Evolutionary conservation across 2,113 vertebrate genomes (phyloP).

Genomic region (Seriola dumerili): DNA sequence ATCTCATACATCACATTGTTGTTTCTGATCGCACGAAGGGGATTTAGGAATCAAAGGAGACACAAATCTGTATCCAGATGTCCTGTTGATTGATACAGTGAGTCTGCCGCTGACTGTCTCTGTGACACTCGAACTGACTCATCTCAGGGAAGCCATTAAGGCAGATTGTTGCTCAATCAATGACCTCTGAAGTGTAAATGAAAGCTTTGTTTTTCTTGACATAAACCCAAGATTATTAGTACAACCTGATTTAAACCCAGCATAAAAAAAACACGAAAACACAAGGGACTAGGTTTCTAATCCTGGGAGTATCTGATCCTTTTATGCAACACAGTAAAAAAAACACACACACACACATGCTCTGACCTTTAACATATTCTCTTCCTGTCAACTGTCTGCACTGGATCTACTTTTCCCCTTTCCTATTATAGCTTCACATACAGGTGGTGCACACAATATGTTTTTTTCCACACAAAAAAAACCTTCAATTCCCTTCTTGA

Average conservation of each 20-base stretch:
- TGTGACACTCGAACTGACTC: conserved; percentile 41
- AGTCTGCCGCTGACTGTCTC: conserved; percentile 9
- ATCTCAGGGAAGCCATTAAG: conserved; percentile 10
- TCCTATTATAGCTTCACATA: conserved; percentile 12
- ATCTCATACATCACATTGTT: conserved; percentile 17
- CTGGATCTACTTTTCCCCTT: not conserved
- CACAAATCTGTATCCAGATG: conserved; percentile 22
- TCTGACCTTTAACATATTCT: conserved; percentile 65
- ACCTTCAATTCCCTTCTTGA: no score
- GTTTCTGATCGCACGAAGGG: conserved; percentile 22
- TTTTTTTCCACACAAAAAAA: not conserved
- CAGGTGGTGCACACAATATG: no score
- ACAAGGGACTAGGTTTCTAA: not conserved
- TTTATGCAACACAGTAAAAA: not conserved
- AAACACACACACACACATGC: conserved; percentile 7
- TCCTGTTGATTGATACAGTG: not conserved
- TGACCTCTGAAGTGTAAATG: conserved; percentile 40
- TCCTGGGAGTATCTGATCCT: conserved; percentile 4
- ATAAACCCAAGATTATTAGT: conserved; percentile 26
- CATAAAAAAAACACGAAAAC: conserved; percentile 19
- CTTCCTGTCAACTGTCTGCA: conserved; percentile 51
- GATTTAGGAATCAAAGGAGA: conserved; percentile 42
- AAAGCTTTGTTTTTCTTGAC: not conserved
- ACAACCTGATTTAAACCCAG: not conserved
- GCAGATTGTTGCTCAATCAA: conserved; percentile 21